A percentile compares a stretch with the other conserved stretches of the same genome.
These are phyloP conservation scores for Megalonaias nervosa DNA, from an alignment of 1,140 invertebrate species.

Conservation along the genomic window DNA sequence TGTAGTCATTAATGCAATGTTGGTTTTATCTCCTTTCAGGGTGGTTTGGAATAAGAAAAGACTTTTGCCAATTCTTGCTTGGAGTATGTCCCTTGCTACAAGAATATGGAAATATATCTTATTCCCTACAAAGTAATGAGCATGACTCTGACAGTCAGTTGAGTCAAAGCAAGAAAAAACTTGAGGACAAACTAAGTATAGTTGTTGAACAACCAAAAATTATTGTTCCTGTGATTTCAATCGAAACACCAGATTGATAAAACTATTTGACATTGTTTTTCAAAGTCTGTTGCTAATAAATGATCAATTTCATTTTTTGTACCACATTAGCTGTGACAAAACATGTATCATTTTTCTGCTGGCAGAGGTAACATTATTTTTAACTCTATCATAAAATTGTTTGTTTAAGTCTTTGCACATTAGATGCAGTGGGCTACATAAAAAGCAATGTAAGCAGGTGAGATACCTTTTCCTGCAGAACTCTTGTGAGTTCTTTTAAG, in stretches of 20 bases:
- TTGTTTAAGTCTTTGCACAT: no score
- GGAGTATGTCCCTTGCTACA: slow-evolving; percentile 94
- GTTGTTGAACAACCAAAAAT: slow-evolving; percentile 55
- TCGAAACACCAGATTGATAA: slow-evolving; percentile 65
- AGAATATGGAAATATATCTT: slow-evolving; percentile 99
- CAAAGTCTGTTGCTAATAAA: no score
- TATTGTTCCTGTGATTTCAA: slow-evolving; percentile 65
- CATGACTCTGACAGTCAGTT: slow-evolving; percentile 8
- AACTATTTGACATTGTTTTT: no score
- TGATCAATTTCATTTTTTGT: no score
- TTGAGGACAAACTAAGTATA: slow-evolving; percentile 37
- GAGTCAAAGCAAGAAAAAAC: slow-evolving; percentile 29
- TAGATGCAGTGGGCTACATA: no score
- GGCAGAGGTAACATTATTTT: no score
- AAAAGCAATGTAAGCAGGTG: no score
- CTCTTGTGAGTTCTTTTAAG: no score
- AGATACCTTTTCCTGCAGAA: no score
- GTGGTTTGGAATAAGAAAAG: slow-evolving; percentile 99
- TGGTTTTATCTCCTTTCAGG: slow-evolving; percentile 76
- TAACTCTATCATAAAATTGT: no score
- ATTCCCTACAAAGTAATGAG: slow-evolving; percentile 75
- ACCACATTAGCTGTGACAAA: no score
- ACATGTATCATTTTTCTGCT: no score
- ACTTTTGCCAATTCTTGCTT: slow-evolving; percentile 95
- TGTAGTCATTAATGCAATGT: not conserved